phyloP scores from a whole-genome alignment of 2,888 invertebrate species.

The Chromoteleia sp. region DNA sequence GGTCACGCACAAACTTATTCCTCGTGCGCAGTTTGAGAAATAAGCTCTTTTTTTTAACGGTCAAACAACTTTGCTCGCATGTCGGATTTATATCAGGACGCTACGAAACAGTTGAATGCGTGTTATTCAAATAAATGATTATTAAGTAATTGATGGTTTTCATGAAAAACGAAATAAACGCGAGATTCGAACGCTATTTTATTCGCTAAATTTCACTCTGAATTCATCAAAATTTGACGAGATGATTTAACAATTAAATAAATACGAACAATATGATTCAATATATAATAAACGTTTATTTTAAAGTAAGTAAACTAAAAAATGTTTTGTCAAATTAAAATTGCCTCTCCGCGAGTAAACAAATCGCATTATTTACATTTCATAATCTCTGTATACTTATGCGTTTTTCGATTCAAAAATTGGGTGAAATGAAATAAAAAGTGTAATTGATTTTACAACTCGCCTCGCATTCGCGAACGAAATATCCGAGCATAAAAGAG shows the following conservation, averaged over 20 bases:
- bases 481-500: conserved; percentile 17
- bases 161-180: background rate
- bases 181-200: too few relatives aligned
- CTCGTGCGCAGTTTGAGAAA: conserved; percentile 24
- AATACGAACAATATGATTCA: too few relatives aligned
- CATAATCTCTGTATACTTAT: too few relatives aligned
- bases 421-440: background rate
- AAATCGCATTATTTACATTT: too few relatives aligned
- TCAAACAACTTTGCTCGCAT: conserved; percentile 40
- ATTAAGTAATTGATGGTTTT: conserved; percentile 21
- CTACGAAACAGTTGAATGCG: conserved; percentile 23
- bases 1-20: conserved; percentile 44
- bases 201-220: too few relatives aligned
- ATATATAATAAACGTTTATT: too few relatives aligned
- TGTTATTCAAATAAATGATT: conserved; percentile 28
- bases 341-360: too few relatives aligned
- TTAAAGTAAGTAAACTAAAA: too few relatives aligned
- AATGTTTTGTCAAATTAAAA: too few relatives aligned
- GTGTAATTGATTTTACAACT: conserved; percentile 19
- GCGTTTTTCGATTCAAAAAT: too few relatives aligned
- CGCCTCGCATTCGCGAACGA: background rate
- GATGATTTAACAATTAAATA: background rate
- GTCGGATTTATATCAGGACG: conserved; percentile 37
- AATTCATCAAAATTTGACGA: background rate
- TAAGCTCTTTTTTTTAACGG: conserved; percentile 16